phyloP scores from a whole-genome alignment of 2,797 vertebrate species.

The Austrolebias charrua region DNA sequence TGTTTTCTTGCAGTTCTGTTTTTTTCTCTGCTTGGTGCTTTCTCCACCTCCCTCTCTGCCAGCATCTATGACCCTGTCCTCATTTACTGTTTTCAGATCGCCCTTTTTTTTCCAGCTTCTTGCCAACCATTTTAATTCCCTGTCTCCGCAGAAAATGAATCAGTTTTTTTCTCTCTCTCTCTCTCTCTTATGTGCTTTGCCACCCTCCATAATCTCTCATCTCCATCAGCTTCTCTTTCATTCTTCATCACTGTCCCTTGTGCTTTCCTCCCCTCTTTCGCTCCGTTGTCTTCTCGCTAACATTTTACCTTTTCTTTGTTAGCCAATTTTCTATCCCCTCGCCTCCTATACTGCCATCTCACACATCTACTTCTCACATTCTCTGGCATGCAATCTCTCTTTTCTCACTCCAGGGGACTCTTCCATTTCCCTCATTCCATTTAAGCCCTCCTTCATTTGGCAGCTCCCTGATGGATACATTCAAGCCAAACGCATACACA shows the following conservation, averaged over 20 bases:
- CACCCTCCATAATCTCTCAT: slow-evolving; percentile 67
- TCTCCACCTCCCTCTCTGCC: slow-evolving; percentile 30
- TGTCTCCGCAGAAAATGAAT: slow-evolving; percentile 54
- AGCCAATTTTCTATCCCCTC: slow-evolving; percentile 13
- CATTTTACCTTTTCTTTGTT: slow-evolving; percentile 33
- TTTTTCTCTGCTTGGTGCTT: slow-evolving; percentile 15
- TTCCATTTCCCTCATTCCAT: slow-evolving; percentile 36
- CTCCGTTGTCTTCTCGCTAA: slow-evolving; percentile 41
- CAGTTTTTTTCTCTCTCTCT: slow-evolving; percentile 46
- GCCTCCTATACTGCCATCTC: slow-evolving; percentile 27
- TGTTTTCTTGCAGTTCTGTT: slow-evolving; percentile 12
- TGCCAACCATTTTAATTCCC: slow-evolving; percentile 41
- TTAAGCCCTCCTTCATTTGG: slow-evolving; percentile 36
- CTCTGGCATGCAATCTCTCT: slow-evolving; percentile 63
- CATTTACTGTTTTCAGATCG: slow-evolving; percentile 33
- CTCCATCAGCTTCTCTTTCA: slow-evolving; percentile 53
- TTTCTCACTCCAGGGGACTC: slow-evolving; percentile 51
- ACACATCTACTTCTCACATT: slow-evolving; percentile 55
- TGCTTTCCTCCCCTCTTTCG: slow-evolving; percentile 39
- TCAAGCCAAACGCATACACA: slow-evolving; percentile 20
- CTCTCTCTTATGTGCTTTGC: slow-evolving; percentile 48
- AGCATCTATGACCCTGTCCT: slow-evolving; percentile 38
- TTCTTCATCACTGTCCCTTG: slow-evolving; percentile 42
- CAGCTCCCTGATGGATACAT: slow-evolving; percentile 49
- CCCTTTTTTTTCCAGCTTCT: slow-evolving; percentile 22